phyloP scores from a whole-genome alignment of 2,797 vertebrate species.

The Chaetophractus vellerosus region DNA sequence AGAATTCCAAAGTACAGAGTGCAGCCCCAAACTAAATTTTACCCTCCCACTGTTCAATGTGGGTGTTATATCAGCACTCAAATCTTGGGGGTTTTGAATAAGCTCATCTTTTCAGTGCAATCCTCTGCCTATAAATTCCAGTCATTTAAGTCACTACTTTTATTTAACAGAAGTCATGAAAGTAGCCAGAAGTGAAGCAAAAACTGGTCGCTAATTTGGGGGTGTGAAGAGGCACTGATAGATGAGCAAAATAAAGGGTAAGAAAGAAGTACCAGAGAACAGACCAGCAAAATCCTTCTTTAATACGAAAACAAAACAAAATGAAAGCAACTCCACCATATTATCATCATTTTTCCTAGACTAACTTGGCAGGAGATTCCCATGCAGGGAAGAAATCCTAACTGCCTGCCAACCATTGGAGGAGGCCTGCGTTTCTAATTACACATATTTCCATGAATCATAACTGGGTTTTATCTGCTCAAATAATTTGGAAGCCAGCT shows the following conservation, averaged over 20 bases:
- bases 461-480: background rate
- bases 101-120: background rate
- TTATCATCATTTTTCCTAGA: background rate
- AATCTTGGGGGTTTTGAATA: background rate
- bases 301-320: background rate
- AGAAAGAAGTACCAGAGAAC: fast-evolving
- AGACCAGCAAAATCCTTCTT: background rate
- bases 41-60: background rate
- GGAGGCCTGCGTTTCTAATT: background rate
- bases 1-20: background rate
- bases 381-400: background rate
- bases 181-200: slow-evolving; percentile 9
- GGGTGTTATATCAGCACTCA: background rate
- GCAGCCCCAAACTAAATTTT: too few species aligned
- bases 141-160: background rate
- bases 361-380: background rate
- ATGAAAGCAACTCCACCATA: background rate
- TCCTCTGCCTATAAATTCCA: background rate
- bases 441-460: background rate
- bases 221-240: background rate
- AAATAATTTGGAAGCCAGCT: background rate
- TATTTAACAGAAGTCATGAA: background rate
- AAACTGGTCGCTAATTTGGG: background rate
- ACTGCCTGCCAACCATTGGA: background rate
- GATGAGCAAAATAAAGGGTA: background rate